Base-by-base conservation (phyloP, 2,888 invertebrate genomes). In the Coronaproctus castanopsis region DNA sequence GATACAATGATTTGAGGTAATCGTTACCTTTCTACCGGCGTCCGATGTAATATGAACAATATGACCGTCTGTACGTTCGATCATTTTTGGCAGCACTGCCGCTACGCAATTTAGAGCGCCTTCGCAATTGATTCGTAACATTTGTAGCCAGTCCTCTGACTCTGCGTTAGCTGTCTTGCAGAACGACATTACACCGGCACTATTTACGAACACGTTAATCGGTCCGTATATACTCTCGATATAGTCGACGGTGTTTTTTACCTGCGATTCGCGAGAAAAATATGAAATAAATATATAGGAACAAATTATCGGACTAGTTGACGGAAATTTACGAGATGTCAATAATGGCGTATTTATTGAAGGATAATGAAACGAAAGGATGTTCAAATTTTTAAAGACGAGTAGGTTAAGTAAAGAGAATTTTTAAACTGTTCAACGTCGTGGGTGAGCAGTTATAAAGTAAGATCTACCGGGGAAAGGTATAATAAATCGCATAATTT, bases 101-200 rank as follows among this genome's bases (percentile, higher is more conserved):
- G 67, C 61, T 66, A 68, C 57, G 48, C 65, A 64, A 62, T 67
- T 65, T 21, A 68, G 62, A 51, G 63, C 61, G 20, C 67, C 67
- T 52, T 61, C 64, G 57, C 64, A 65, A 56, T 67, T 67, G 10
- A 67, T 64, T 50, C 63, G 62, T 65, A 68, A 71, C 75, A 73
- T 71, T 73, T 75, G 18, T 73, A 77, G 72, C 75, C 61, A 79
- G 71, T 64, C 75, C 73, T 36, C 75, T 75, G 68, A 76, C 73
- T 49, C 74, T 73, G 60, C 70, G 66, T 49, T 67, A 55, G 61
- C 72, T 69, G 62, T 68, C 66, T 52, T 73, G 49, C 57, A 62
- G 61, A 68, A 67, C 64, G 71, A 74, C 66, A 75, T 74, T 48
- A 76, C 69, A 2, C 77, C 77, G 36, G 75, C 76, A 67, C 76